A percentile compares a stretch with the other conserved stretches of the same genome.
Evolutionary conservation across 2,888 invertebrate genomes (phyloP).

Genomic region (Polylopha cassiicola): DNA sequence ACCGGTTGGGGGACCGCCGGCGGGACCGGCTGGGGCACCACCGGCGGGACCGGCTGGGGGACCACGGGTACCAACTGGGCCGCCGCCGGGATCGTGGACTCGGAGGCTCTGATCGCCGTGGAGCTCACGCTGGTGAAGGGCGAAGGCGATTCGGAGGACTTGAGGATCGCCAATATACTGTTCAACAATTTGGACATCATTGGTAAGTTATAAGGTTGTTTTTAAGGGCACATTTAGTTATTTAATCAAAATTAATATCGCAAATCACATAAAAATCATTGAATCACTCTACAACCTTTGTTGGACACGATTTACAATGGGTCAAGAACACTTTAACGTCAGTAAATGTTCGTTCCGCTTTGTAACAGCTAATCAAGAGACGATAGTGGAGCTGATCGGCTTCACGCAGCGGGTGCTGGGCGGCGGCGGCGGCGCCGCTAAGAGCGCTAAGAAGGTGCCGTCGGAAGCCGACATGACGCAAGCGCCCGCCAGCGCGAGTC

Average conservation of each 20-base stretch:
- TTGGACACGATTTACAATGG: too few relatives aligned
- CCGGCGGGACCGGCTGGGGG: conserved; percentile 82
- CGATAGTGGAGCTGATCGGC: conserved; percentile 94
- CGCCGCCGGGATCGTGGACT: conserved; percentile 85
- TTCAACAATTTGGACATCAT: conserved; percentile 97
- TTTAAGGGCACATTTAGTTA: not conserved
- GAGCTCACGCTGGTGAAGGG: conserved; percentile 66
- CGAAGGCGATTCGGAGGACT: conserved; percentile 68
- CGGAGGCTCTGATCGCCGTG: conserved; percentile 87
- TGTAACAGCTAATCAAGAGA: conserved; percentile 91
- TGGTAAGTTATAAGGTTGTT: conserved; percentile 72
- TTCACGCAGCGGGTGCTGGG: conserved; percentile 84
- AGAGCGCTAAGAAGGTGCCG: too few relatives aligned
- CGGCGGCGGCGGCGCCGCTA: conserved; percentile 41
- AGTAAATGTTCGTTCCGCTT: not conserved
- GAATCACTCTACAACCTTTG: too few relatives aligned
- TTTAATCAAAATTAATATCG: not conserved
- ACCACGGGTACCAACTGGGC: conserved; percentile 78
- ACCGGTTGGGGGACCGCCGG: too few relatives aligned
- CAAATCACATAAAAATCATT: too few relatives aligned
- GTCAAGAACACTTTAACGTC: not conserved
- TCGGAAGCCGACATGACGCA: too few relatives aligned
- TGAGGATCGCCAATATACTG: conserved; percentile 89
- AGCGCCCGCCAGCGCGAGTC: conserved; percentile 28
- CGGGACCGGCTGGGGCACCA: conserved; percentile 88